Base-by-base conservation (phyloP, 1,140 invertebrate species). In the Andrena cerasifolii region DNA sequence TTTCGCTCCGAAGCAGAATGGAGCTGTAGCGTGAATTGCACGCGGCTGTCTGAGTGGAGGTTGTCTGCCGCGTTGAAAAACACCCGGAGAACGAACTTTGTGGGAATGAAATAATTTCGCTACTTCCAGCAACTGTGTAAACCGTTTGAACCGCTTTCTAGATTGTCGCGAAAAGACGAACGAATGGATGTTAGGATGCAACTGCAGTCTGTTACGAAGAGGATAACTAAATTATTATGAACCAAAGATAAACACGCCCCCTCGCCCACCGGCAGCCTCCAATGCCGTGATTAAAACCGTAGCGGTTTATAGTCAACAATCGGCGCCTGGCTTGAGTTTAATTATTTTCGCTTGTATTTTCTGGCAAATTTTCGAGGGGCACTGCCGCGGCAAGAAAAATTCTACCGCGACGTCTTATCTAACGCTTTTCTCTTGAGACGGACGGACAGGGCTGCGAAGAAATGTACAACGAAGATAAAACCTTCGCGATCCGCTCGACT, bases 281-380 rank as follows among this genome's bases (percentile, higher is more conserved):
- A 18, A 49, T 49, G 21, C 54, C n/a, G 49, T 61, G 28, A 43
- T 72, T 49, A 61, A 72, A 72, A 49, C n/a, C 36, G 40, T n/a
- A 45, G 14, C n/a, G 26, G 3, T 12, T 8, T 3, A 26, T 18
- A 28, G 53, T 58, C 67, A 59, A 71, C 40, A 58, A 40, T 26
- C n/a, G 40, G 16, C n/a, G 18, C 26, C 4, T 47, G 26, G 14
- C 43, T 18, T 7, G 43, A 47, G 28, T 72, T 62, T 72, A 72
- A 62, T 62, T 72, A 72, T 61, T 72, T 62, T 36, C 26, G 21
- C 40, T 49, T 16, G 43, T 47, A n/a, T 43, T 59, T 36, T 72
- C 21, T 1, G 4, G 21, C 18, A 43, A 59, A 61, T 61, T 72
- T 72, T 47, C 68, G 8, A 26, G 26, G 12, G 28, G 14, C 33